Evolutionary conservation across 2,888 invertebrate genomes (phyloP), one percentile per base, ranked within the genome.

Genomic region (Epinotia brunnichana): DNA sequence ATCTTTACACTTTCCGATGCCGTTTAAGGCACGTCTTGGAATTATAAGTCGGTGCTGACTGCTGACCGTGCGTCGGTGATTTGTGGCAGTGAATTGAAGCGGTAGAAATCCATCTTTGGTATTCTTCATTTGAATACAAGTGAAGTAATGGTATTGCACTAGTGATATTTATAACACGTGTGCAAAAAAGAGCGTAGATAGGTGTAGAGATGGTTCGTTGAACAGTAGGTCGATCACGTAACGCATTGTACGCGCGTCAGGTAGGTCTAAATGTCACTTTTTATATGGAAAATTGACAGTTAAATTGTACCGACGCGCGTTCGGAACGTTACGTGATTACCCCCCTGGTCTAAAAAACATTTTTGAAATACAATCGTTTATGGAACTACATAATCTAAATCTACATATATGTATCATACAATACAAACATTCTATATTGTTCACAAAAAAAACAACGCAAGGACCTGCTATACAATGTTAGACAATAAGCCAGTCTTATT

Each of bases 1-100:
- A 86, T 87, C 87, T 80, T 73, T 66, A 64, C 74, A 24, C 66
- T 59, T 61, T 79, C 75, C 76, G 68, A 73, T 69, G 77, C 77
- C 70, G 76, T 77, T 64, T 75, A 75, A 74, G 74, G 76, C 74
- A 76, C 74, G 74, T 78, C 78, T 77, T 76, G 77, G 21, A 66
- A 60, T 69, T 64, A 61, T 60, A 48, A n/a, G 61, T 60, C 29
- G 56, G 56, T 24, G 24, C 29, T 35, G 53, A 53, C 35, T 24
- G 24, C 29, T 35, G 53, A 53, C 35, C 13, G 21, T 35, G n/a
- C 11, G 3, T 15, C 19, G 17, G 24, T 70, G 39, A 64, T 24
- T 59, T 24, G 53, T 53, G 39, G 13, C 39, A 17, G 21, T 11
- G 39, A 64, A 57, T 44, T 70, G 19, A 51, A 39, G 35, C 62